Conservation (phyloP, 2,888 invertebrate species). For the Troglohyphantes excavatus region DNA sequence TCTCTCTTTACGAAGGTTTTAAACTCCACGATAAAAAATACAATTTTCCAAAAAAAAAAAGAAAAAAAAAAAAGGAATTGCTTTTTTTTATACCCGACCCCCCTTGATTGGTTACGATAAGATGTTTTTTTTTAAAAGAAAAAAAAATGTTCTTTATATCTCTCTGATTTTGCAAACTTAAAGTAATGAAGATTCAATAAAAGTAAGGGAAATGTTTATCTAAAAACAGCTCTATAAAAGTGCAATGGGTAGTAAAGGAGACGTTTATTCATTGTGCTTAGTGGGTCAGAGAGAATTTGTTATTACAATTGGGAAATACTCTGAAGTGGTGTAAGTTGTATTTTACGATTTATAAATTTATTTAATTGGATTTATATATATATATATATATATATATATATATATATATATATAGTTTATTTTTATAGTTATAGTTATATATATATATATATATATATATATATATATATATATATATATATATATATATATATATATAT, state of each 20-base stretch:
- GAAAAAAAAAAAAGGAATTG: not conserved
- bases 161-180: not conserved
- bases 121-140: not conserved
- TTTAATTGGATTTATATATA: too few species aligned
- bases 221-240: not conserved
- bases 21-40: constrained; percentile 49
- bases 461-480: too few species aligned
- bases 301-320: too few species aligned
- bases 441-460: too few species aligned
- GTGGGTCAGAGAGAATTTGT: not conserved
- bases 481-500: too few species aligned
- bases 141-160: not conserved
- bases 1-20: constrained; percentile 36
- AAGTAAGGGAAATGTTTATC: not conserved
- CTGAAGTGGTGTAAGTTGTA: too few species aligned
- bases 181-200: constrained; percentile 9
- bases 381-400: too few species aligned
- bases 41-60: constrained; percentile 11
- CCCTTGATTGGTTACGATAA: not conserved
- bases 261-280: not conserved
- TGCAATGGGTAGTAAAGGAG: not conserved
- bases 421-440: too few species aligned
- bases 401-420: too few species aligned
- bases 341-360: too few species aligned
- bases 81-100: constrained; percentile 6